Base-by-base conservation (phyloP, 2,888 invertebrate species). In the Nowickia ferox region DNA sequence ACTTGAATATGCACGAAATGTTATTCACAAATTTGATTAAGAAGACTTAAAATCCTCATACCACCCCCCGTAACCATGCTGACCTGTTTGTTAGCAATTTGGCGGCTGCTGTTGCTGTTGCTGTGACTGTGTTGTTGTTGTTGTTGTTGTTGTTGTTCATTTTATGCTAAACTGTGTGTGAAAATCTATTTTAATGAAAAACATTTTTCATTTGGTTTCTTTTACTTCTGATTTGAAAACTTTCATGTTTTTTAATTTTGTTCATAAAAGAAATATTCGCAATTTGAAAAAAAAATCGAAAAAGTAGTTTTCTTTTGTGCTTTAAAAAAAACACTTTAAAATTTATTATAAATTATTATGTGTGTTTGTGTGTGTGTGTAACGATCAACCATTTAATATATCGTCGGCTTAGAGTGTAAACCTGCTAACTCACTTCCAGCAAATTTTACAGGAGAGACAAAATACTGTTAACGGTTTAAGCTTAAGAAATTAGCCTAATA, bases 101-200 rank as follows among this genome's bases (percentile, higher is more conserved):
- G 48, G 22, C n/a, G 42, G 42, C 10, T 61, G 17, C 19, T 44
- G 38, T 59, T 61, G 17, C 19, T 44, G 38, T 59, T 69, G 59
- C 17, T 44, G 74, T 44, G 51, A 30, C 13, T 44, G 15, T 75
- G 46, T 30, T 30, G 42, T 8, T 61, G 17, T 8, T 61, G 17
- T 68, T 30, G 30, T 30, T 30, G 30, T 30, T 68, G 59, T n/a
- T 44, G 74, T 44, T 57, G 22, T 65, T 71, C 46, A 80, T 46
- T 68, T 71, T 11, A 53, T 66, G 76, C 71, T 84, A 80, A 80
- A 80, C 80, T 76, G 84, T 84, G 84, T 84, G 84, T 80, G 79
- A 84, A 84, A 80, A 84, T 84, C 84, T 84, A 80, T 72, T 80
- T 77, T 84, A 84, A 84, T 84, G 84, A 80, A 80, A 80, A 84